Evolutionary conservation across 2,113 vertebrate species (phyloP).

Genomic region (Opisthocomus hoazin): DNA sequence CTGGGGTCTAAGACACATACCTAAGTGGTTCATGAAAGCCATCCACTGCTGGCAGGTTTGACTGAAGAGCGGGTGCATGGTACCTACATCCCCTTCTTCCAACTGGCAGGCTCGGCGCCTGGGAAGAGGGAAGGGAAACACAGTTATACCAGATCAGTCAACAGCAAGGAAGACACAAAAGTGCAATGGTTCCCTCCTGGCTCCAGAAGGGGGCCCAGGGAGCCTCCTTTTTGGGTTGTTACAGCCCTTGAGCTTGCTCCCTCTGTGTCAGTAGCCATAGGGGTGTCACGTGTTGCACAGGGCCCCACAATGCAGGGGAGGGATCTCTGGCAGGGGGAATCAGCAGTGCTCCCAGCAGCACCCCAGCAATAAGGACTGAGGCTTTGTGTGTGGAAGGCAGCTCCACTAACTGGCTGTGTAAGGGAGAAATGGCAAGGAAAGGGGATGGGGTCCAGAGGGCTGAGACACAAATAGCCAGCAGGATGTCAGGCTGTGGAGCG

Average conservation of each 20-base stretch:
- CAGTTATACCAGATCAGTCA: not conserved
- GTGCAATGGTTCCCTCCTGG: not conserved
- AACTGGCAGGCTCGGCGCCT: conserved; percentile 85
- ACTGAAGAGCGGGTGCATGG: conserved; percentile 81
- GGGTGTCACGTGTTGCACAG: not conserved
- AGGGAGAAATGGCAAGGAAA: not conserved
- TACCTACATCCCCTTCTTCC: conserved; percentile 88
- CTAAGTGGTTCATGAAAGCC: conserved; percentile 82
- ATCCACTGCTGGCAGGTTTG: conserved; percentile 82
- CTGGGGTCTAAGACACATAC: conserved; percentile 63
- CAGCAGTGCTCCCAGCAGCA: not conserved
- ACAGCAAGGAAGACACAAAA: not conserved
- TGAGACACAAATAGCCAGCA: not conserved
- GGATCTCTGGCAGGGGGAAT: not conserved
- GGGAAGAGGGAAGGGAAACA: not conserved
- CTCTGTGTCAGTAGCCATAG: not conserved
- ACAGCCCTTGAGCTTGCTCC: not conserved
- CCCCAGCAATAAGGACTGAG: not conserved
- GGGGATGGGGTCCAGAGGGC: not conserved
- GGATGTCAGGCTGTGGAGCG: not conserved
- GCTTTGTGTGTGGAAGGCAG: not conserved
- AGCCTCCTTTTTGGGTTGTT: not conserved
- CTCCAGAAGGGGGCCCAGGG: not conserved
- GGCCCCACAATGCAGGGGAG: not conserved
- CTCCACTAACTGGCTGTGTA: not conserved